Evolutionary conservation across 2,888 invertebrate genomes (phyloP).

Genomic region (Andricus quercusramuli): DNA sequence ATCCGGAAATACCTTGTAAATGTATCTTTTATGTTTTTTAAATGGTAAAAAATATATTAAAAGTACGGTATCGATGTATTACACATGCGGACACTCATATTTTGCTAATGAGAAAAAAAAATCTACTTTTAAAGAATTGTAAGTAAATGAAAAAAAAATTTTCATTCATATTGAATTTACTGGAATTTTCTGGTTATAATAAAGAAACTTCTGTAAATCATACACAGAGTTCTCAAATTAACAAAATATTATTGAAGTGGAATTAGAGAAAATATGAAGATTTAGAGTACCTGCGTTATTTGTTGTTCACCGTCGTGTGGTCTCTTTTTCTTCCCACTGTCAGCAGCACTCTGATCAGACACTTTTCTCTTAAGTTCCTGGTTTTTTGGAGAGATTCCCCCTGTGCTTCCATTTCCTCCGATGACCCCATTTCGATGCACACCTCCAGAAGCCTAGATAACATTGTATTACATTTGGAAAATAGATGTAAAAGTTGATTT

Average conservation of each 20-base stretch:
- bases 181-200: too few relatives aligned
- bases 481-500: background rate
- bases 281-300: conserved; percentile 62
- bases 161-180: too few relatives aligned
- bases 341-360: conserved; percentile 65
- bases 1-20: too few relatives aligned
- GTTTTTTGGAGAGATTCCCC: conserved; percentile 65
- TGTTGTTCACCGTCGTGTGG: conserved; percentile 60
- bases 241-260: background rate
- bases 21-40: too few relatives aligned
- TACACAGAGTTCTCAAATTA: too few relatives aligned
- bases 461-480: conserved; percentile 33
- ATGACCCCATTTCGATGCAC: conserved; percentile 67
- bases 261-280: conserved; percentile 3
- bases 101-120: too few relatives aligned
- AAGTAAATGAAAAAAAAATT: too few relatives aligned
- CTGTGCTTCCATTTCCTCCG: conserved; percentile 66
- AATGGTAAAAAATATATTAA: too few relatives aligned
- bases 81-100: too few relatives aligned
- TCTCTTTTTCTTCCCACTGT: conserved; percentile 64
- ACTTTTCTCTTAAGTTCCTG: conserved; percentile 66
- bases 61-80: too few relatives aligned
- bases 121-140: too few relatives aligned
- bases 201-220: too few relatives aligned
- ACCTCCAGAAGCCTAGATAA: conserved; percentile 63